Base-by-base conservation (phyloP, 2,113 vertebrate species). In the Hipposideros armiger region DNA sequence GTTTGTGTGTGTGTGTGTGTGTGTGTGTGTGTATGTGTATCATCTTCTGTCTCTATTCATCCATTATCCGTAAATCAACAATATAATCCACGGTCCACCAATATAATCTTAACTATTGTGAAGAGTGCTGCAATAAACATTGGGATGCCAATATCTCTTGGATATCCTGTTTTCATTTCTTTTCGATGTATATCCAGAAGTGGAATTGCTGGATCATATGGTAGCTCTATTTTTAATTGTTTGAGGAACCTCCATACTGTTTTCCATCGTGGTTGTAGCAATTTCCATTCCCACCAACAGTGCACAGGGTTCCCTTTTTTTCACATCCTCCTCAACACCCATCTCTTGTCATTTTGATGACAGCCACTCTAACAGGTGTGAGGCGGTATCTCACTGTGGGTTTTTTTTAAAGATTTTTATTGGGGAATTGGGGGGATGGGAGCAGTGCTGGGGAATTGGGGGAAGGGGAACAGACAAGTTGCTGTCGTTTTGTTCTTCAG, bases 171-270 rank as follows among this genome's bases (percentile, higher is more conserved):
- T 36, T 80, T 95, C 42, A 64, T 78, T 78, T 78, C n/a, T 54
- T 80, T 80, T 72, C 84, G 54, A 62, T 62, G 62, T 62, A 87
- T 42, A 81, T 19, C 30, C 66, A 87, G 74, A 86, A 86, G 81
- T 30, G 17, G 54, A 70, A n/a, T 8, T 80, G n/a, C 16, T 78
- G 88, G 28, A 45, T 64, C 84, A 20, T 52, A 91, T 26, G 54
- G 52, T 13, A 50, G 26, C n/a, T 84, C 70, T 84, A 58, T 67
- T 90, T 84, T 84, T 67, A 90, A 16, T 67, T 67, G 76, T 67
- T 16, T 76, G 62, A 77, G 40, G 30, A 58, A 67, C 14, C 42
- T 40, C 69, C 72, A 30, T 26, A 69, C 24, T 64, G 45, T 32
- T 54, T 74, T 74, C 32, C 20, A 2, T n/a, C 50, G 30, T 13